Percentiles rank a stretch among this genome's conserved stretches.
These are phyloP conservation scores for Apamea crenata DNA, from an alignment of 2,888 invertebrate species.

Conservation along the genomic window DNA sequence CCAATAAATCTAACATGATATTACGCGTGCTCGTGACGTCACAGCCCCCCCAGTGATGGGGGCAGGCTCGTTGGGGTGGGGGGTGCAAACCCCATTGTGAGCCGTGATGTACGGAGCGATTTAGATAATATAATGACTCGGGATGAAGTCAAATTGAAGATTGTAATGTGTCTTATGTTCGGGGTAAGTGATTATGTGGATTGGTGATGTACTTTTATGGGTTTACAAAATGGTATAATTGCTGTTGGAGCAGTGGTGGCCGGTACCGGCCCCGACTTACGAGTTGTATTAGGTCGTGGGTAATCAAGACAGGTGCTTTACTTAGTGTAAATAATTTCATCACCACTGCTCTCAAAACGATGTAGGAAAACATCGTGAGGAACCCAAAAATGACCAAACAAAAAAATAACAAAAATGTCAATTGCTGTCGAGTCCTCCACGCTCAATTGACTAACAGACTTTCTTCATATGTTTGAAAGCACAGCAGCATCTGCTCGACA, in stretches of 20 bases:
- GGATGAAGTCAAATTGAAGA: constrained; percentile 62
- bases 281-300: too few species aligned
- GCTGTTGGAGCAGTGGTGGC: not conserved
- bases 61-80: constrained; percentile 1
- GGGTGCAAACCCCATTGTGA: constrained; percentile 51
- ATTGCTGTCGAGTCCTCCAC: not conserved
- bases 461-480: not conserved
- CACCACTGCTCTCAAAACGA: too few species aligned
- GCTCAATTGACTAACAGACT: not conserved
- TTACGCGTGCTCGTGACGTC: constrained; percentile 59
- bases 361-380: too few species aligned
- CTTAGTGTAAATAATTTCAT: too few species aligned
- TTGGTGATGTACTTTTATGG: constrained; percentile 12
- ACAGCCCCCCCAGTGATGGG: constrained; percentile 15
- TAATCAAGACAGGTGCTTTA: too few species aligned
- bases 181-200: constrained; percentile 33
- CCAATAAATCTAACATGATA: constrained; percentile 65
- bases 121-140: constrained; percentile 66
- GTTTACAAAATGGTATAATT: not conserved
- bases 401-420: too few species aligned
- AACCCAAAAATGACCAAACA: too few species aligned
- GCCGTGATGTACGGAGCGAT: constrained; percentile 66
- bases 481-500: too few species aligned
- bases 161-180: constrained; percentile 38
- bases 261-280: too few species aligned